These are phyloP conservation scores for Cydia strobilella DNA, from an alignment of 1,140 invertebrate genomes.

Conservation along the genomic window DNA sequence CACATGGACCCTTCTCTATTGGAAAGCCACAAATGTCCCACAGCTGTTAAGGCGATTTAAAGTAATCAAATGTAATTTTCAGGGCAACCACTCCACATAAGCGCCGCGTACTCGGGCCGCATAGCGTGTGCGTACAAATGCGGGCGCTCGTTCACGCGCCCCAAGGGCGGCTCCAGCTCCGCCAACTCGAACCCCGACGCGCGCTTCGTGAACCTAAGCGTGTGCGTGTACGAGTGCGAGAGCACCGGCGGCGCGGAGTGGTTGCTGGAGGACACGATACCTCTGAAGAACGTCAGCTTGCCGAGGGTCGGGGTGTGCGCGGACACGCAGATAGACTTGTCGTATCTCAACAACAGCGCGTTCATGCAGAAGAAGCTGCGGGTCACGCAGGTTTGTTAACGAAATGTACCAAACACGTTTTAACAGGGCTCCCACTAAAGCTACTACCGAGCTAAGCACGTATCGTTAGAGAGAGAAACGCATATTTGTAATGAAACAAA, in stretches of 20 bases:
- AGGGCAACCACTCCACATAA: constrained; percentile 94
- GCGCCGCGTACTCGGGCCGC: constrained; percentile 97
- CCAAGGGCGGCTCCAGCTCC: constrained; percentile 78
- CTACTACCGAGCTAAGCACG: no score
- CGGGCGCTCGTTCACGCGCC: constrained; percentile 91
- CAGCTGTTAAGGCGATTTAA: constrained; percentile 7
- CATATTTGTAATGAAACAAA: no score
- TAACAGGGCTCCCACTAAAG: no score
- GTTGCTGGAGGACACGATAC: constrained; percentile 98
- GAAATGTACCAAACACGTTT: no score
- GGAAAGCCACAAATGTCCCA: neutral
- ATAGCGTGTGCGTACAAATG: constrained; percentile 98
- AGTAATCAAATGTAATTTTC: neutral
- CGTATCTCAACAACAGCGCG: constrained; percentile 90
- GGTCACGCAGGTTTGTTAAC: constrained; percentile 85
- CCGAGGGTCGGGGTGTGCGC: constrained; percentile 86
- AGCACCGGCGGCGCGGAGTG: constrained; percentile 98
- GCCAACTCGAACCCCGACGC: constrained; percentile 83
- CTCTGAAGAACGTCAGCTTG: constrained; percentile 92
- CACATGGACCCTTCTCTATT: no score
- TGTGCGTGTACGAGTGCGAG: constrained; percentile 99
- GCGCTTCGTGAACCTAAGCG: constrained; percentile 94
- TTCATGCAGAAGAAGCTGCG: constrained; percentile 89
- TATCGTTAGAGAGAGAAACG: no score
- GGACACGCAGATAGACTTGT: constrained; percentile 90